phyloP scores from a whole-genome alignment of 1,140 invertebrate species.

The Coelopa frigida region DNA sequence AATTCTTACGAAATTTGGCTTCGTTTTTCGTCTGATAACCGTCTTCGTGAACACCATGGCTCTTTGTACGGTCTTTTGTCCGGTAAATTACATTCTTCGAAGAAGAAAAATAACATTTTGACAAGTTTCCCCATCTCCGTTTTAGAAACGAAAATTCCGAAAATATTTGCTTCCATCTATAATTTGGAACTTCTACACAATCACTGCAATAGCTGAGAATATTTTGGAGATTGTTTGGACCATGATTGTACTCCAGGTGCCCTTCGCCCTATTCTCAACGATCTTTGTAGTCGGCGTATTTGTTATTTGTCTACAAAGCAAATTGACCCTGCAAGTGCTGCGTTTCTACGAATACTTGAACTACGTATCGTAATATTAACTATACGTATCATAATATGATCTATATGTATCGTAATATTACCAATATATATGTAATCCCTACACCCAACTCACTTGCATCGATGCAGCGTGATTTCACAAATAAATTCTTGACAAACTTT shows the following conservation, averaged over 20 bases:
- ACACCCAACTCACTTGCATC: slow-evolving; percentile 62
- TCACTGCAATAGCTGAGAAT: slow-evolving; percentile 9
- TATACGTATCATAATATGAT: neutral
- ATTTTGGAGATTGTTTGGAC: slow-evolving; percentile 10
- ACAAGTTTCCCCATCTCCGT: neutral
- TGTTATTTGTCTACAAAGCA: slow-evolving; percentile 10
- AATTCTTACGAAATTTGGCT: slow-evolving; percentile 13
- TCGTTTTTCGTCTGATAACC: slow-evolving; percentile 13
- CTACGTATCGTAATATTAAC: slow-evolving; percentile 3
- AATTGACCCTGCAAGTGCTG: slow-evolving; percentile 15
- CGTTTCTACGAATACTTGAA: slow-evolving; percentile 16
- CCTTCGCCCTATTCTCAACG: slow-evolving; percentile 4
- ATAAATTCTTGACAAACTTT: slow-evolving; percentile 62
- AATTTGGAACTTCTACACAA: slow-evolving; percentile 15
- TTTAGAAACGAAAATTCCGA: slow-evolving; percentile 1
- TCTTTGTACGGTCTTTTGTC: neutral
- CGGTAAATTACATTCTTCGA: neutral
- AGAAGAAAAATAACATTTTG: neutral
- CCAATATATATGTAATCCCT: too few species aligned
- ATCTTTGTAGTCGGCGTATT: slow-evolving; percentile 13
- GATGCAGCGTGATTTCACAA: slow-evolving; percentile 82
- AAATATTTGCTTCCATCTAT: slow-evolving; percentile 11
- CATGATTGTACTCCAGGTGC: slow-evolving; percentile 9
- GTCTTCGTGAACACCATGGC: slow-evolving; percentile 11
- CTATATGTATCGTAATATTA: neutral